Evolutionary conservation across 1,140 invertebrate species (phyloP).

Genomic region (Trichogramma pretiosum): DNA sequence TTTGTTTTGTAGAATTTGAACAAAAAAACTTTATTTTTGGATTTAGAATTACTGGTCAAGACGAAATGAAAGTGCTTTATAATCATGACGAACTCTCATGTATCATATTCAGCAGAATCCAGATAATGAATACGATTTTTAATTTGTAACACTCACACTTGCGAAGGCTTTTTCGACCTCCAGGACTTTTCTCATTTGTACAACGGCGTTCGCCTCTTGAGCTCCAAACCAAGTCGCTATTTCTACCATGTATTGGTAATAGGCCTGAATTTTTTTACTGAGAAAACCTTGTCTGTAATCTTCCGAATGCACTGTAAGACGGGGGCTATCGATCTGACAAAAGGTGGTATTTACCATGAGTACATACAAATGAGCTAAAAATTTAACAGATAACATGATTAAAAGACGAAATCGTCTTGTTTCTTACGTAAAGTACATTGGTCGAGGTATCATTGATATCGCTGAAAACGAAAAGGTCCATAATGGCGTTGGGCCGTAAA

Average conservation of each 20-base stretch:
- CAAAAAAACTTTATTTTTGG: background rate
- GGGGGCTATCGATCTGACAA: background rate
- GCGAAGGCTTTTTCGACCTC: constrained; percentile 58
- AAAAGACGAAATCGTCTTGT: background rate
- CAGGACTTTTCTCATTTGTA: constrained; percentile 49
- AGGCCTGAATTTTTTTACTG: constrained; percentile 63
- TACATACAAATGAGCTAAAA: constrained; percentile 56
- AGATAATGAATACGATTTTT: constrained; percentile 29
- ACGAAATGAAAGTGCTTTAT: background rate
- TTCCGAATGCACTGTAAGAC: no score
- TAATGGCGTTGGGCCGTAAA: constrained; percentile 80
- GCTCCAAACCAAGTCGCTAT: constrained; percentile 82
- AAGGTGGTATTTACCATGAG: background rate
- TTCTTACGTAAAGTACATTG: constrained; percentile 76
- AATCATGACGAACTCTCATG: background rate
- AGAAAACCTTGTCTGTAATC: background rate
- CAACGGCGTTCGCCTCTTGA: constrained; percentile 45
- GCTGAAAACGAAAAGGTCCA: constrained; percentile 81
- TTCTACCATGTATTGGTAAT: constrained; percentile 77
- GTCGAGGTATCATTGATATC: constrained; percentile 82
- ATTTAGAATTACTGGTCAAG: background rate
- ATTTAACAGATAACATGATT: background rate
- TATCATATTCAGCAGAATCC: background rate
- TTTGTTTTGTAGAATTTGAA: no score
- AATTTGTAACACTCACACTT: constrained; percentile 49